Percentiles rank a stretch among this genome's conserved stretches.
Evolutionary conservation across 1,140 invertebrate species (phyloP).

Genomic region (Frieseomelitta varia): DNA sequence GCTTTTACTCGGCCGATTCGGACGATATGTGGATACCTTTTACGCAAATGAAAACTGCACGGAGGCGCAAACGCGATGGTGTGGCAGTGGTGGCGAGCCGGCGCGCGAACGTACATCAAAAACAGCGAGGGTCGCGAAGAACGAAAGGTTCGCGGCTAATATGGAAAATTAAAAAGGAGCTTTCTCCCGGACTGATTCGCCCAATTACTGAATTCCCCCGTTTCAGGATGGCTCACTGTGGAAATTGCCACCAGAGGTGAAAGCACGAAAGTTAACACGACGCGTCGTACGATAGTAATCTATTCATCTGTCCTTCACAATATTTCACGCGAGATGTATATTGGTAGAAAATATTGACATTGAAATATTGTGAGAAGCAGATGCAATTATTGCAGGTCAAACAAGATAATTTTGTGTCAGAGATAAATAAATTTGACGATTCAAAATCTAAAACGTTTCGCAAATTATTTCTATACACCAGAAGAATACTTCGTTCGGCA

Average conservation of each 20-base stretch:
- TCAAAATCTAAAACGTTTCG: too few relatives aligned
- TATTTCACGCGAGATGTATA: background rate
- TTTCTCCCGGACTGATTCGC: conserved; percentile 4
- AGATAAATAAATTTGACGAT: too few relatives aligned
- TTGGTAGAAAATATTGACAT: too few relatives aligned
- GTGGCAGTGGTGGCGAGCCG: background rate
- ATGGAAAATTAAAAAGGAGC: conserved; percentile 46
- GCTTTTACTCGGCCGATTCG: conserved; percentile 49
- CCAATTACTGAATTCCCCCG: conserved; percentile 22
- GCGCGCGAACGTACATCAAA: conserved; percentile 15
- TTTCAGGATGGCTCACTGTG: background rate
- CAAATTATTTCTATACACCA: too few relatives aligned
- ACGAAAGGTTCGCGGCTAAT: conserved; percentile 39
- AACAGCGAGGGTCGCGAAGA: conserved; percentile 11
- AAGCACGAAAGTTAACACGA: background rate
- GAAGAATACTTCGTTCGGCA: background rate
- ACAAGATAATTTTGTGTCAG: too few relatives aligned
- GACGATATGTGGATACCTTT: conserved; percentile 58
- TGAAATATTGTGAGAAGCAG: background rate
- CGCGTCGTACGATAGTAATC: background rate
- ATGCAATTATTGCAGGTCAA: too few relatives aligned
- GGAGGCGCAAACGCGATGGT: conserved; percentile 5
- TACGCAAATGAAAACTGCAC: conserved; percentile 67
- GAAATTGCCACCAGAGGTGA: background rate
- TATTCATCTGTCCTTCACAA: background rate